A percentile compares a stretch with the other conserved stretches of the same genome.
Conservation (phyloP, 2,113 vertebrate species). For the Typhlomys cinereus region DNA sequence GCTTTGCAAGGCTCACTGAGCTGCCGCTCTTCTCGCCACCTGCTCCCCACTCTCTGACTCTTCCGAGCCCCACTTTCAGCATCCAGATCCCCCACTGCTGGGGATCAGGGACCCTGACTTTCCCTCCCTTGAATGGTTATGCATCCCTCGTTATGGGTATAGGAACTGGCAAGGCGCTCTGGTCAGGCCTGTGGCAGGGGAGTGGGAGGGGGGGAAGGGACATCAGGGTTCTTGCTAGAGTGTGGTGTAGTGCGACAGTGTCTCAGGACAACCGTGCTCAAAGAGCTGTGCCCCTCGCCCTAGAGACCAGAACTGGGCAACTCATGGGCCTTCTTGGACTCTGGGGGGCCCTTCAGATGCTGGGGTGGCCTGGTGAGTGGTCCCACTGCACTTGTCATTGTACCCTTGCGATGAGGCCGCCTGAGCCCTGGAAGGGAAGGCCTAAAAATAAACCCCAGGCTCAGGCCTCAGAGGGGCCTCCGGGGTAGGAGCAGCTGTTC, state of each 20-base stretch:
- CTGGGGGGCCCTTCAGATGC: background rate
- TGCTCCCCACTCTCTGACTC: background rate
- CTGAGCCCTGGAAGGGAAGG: background rate
- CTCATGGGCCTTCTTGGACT: background rate
- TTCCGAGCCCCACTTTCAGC: background rate
- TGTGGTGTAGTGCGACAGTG: background rate
- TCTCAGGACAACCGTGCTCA: accelerated
- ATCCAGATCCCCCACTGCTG: no score
- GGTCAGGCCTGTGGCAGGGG: no score
- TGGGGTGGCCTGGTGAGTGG: accelerated
- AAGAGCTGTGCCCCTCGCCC: no score
- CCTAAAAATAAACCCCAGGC: constrained; percentile 51
- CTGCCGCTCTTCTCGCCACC: background rate
- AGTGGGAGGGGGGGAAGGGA: no score
- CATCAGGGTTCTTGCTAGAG: background rate
- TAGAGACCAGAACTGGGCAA: no score
- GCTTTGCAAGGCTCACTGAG: accelerated
- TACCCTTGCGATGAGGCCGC: background rate
- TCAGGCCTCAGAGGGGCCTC: background rate
- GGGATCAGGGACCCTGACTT: no score
- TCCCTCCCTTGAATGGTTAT: no score
- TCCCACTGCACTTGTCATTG: background rate
- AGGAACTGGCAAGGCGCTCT: background rate
- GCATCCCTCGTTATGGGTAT: background rate
- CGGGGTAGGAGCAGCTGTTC: constrained; percentile 48